Conservation (phyloP, 2,888 invertebrate species). For the Cryptus armator region DNA sequence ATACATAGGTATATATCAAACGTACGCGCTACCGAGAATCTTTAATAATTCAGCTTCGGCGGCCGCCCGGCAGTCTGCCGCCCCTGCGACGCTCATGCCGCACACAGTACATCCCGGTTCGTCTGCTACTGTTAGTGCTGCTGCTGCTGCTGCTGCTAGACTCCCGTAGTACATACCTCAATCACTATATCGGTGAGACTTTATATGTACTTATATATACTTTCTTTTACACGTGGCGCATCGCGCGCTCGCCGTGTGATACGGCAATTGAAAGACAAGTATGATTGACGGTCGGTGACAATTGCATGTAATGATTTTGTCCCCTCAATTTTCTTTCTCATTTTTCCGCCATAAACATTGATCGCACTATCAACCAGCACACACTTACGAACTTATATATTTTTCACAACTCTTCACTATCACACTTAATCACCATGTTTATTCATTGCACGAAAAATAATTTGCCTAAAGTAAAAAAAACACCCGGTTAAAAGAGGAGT, state of each 20-base stretch:
- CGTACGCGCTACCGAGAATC: slow-evolving; percentile 76
- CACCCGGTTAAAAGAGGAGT: no score
- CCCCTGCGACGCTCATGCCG: slow-evolving; percentile 68
- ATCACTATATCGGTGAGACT: slow-evolving; percentile 64
- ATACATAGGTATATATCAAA: slow-evolving; percentile 14
- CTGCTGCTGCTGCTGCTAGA: slow-evolving; percentile 20
- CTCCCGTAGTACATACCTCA: slow-evolving; percentile 66
- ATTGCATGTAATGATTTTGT: slow-evolving; percentile 27
- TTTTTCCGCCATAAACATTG: neutral
- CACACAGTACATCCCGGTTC: slow-evolving; percentile 44
- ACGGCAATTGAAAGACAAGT: slow-evolving; percentile 24
- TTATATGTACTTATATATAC: slow-evolving; percentile 29
- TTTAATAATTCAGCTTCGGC: slow-evolving; percentile 82
- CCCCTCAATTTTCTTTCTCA: neutral
- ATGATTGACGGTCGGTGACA: slow-evolving; percentile 41
- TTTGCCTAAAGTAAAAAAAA: no score
- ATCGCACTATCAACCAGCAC: neutral
- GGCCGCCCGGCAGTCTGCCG: slow-evolving; percentile 84
- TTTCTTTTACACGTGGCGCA: slow-evolving; percentile 47
- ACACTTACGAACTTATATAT: no score
- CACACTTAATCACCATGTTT: no score
- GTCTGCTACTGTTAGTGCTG: slow-evolving; percentile 32
- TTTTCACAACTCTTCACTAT: no score
- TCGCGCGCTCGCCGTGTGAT: neutral
- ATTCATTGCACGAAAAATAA: no score